phyloP scores from a whole-genome alignment of 35 echinoderm and acorn worm species.

The Hemicentrotus pulcherrimus region DNA sequence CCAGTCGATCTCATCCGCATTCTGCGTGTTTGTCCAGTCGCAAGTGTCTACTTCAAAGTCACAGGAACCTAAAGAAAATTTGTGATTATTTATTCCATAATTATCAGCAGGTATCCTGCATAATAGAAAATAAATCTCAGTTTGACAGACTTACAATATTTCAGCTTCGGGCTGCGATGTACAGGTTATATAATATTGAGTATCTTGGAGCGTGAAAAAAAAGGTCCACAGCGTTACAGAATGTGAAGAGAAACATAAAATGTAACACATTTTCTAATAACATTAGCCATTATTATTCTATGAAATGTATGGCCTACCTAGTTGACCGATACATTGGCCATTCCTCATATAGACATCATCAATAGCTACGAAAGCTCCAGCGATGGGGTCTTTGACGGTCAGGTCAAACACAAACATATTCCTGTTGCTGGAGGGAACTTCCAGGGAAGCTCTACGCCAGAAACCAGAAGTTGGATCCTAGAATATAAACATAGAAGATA shows the following conservation, averaged over 20 bases:
- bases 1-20: constrained; percentile 91
- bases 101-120: too few species aligned
- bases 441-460: background rate
- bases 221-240: too few species aligned
- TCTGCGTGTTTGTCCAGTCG: constrained; percentile 73
- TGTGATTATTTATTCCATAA: background rate
- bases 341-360: background rate
- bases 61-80: constrained; percentile 42
- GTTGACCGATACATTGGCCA: background rate
- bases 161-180: too few species aligned
- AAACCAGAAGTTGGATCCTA: constrained; percentile 26
- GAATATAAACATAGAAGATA: background rate
- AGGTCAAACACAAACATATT: constrained; percentile 7
- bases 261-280: too few species aligned
- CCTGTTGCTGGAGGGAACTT: background rate
- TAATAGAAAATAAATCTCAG: too few species aligned
- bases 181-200: too few species aligned
- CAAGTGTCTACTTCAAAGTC: constrained; percentile 86
- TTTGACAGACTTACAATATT: too few species aligned
- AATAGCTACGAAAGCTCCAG: constrained; percentile 11
- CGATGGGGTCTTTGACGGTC: background rate
- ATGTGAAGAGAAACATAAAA: too few species aligned
- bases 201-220: too few species aligned
- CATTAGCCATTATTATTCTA: too few species aligned
- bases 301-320: background rate